Conservation (phyloP, 2,888 invertebrate genomes). For the Brassicogethes aeneus region DNA sequence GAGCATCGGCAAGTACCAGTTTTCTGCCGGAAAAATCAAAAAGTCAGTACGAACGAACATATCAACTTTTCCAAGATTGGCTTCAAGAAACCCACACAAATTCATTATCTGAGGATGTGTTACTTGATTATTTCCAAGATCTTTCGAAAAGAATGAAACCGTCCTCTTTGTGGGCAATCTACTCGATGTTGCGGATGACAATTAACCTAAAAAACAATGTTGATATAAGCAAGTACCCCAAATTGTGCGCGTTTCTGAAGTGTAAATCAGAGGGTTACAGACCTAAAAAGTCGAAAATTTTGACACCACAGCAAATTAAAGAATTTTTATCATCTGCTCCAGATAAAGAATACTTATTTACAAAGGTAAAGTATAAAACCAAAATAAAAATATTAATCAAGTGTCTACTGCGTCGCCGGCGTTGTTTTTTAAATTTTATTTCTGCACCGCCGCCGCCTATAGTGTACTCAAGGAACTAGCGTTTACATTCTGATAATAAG, state of each 20-base stretch:
- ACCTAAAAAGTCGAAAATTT: conserved; percentile 8
- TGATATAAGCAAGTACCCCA: conserved; percentile 7
- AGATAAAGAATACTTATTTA: too few species aligned
- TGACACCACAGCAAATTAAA: too few species aligned
- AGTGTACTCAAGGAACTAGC: too few species aligned
- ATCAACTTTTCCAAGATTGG: conserved; percentile 4
- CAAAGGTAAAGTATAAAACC: too few species aligned
- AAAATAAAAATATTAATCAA: too few species aligned
- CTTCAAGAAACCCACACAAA: conserved; percentile 3
- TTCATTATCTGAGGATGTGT: conserved; percentile 5
- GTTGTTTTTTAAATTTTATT: too few species aligned
- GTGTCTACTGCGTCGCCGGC: too few species aligned
- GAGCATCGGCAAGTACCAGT: too few species aligned
- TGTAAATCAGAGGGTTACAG: conserved; percentile 6
- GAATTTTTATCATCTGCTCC: too few species aligned
- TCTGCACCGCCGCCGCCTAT: too few species aligned
- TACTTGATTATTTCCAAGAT: conserved; percentile 8
- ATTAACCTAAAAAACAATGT: conserved; percentile 4
- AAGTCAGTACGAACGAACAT: conserved; percentile 3
- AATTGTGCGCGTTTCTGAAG: conserved; percentile 5
- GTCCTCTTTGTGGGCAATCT: conserved; percentile 10
- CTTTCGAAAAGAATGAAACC: conserved; percentile 8
- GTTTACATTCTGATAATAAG: too few species aligned
- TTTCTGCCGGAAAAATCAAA: conserved; percentile 5
- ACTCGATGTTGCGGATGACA: conserved; percentile 9